These are phyloP conservation scores for Cepaea hortensis DNA, from an alignment of 2,888 invertebrate species.

Conservation along the genomic window DNA sequence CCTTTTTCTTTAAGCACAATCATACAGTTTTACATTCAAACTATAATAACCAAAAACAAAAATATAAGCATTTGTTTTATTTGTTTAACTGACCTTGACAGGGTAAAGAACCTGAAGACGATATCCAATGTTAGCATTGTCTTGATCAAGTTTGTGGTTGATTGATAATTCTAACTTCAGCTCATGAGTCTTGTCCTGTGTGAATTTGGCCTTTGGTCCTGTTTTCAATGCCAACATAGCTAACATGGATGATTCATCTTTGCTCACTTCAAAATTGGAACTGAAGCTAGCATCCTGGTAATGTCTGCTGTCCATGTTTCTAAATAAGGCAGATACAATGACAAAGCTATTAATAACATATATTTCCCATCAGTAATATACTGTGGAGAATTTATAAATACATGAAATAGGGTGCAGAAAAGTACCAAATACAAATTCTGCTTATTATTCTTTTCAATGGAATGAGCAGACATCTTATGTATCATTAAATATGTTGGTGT, in stretches of 20 bases:
- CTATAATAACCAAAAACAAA: background rate
- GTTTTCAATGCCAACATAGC: constrained; percentile 41
- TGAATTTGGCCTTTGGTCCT: constrained; percentile 46
- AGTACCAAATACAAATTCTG: too few relatives aligned
- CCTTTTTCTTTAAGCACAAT: too few relatives aligned
- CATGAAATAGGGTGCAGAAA: background rate
- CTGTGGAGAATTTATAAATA: background rate
- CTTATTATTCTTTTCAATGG: too few relatives aligned
- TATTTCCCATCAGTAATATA: too few relatives aligned
- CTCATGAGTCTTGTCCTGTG: constrained; percentile 45
- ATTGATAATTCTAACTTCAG: constrained; percentile 41
- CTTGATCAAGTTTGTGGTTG: constrained; percentile 44
- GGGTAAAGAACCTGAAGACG: constrained; percentile 46
- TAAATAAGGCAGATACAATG: constrained; percentile 27
- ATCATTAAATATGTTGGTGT: too few relatives aligned
- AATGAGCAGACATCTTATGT: too few relatives aligned
- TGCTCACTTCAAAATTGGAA: constrained; percentile 43
- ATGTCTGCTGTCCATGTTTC: constrained; percentile 52
- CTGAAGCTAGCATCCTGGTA: constrained; percentile 47
- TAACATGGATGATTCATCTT: constrained; percentile 44
- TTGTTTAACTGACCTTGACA: background rate
- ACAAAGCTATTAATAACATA: background rate
- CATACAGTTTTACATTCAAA: background rate
- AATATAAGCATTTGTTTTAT: too few relatives aligned
- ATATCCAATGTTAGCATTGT: constrained; percentile 41